Base-by-base conservation (phyloP, 2,797 vertebrate genomes). In the Anguilla megastoma region DNA sequence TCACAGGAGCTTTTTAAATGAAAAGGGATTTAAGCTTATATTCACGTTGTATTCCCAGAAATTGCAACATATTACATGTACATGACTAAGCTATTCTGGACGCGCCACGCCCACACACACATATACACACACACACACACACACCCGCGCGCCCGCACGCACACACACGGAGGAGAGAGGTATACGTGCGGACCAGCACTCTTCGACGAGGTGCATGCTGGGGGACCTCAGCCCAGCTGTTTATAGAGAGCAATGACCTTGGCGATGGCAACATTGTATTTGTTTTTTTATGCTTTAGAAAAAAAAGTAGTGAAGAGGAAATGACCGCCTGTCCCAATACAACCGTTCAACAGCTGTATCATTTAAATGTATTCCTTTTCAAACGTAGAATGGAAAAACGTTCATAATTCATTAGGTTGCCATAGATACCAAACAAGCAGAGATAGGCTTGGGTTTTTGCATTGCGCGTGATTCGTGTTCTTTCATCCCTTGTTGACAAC, bases 191-290 rank as follows among this genome's bases (percentile, higher is more conserved):
- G 71, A 86, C 69, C 80, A 50, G 94, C 95, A 95, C 95, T 94
- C 83, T 85, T 92, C 93, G 86, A 89, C 80, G 89, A 88, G 92
- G 86, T 92, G 90, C 88, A 93, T 93, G 93, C 91, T 93, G 93
- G 93, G 94, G 90, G 93, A 94, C 92, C 93, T 91, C 92, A 93
- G 92, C 90, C 87, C 96, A 95, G 95, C 95, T 95, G 94, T 86
- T 87, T 87, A 86, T 88, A 90, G 93, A 94, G 63, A 69, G 92
- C 91, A 66, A 87, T 95, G 95, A 96, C 95, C 94, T 96, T 95
- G 94, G 94, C 94, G 90, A 88, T 91, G 89, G 91, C 88, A 89
- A 86, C 86, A 86, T 69, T 69, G 24, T 58, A 58, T 58, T 58
- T 58, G 12, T 58, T 92, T 91, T 93, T 93, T 93, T 92, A 90